These are phyloP conservation scores for Dreissena rostriformis DNA, from an alignment of 1,140 invertebrate species.

Conservation along the genomic window DNA sequence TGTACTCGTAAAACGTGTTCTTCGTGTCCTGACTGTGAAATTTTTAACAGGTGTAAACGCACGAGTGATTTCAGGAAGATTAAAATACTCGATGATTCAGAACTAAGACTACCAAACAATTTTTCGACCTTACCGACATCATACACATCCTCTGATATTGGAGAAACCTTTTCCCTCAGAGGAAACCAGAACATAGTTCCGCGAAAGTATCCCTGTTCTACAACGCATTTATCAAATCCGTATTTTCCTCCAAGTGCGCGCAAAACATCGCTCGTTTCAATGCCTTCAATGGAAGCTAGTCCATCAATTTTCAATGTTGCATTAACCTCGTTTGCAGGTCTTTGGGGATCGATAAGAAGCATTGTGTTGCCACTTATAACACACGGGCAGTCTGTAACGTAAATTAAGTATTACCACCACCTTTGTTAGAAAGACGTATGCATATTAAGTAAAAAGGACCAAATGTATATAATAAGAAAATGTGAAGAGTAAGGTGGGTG, in stretches of 20 bases:
- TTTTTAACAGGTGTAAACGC: no score
- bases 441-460: no score
- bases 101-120: slow-evolving; percentile 61
- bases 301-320: slow-evolving; percentile 4
- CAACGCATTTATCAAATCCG: slow-evolving; percentile 2
- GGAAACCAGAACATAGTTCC: slow-evolving; percentile 76
- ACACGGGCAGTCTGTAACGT: slow-evolving; percentile 30
- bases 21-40: no score
- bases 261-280: slow-evolving; percentile 22
- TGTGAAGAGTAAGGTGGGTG: no score
- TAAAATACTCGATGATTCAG: slow-evolving; percentile 54
- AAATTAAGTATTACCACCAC: background rate
- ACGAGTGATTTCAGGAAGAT: slow-evolving; percentile 64
- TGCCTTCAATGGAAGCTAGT: slow-evolving; percentile 13
- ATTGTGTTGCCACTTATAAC: slow-evolving; percentile 41
- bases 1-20: no score
- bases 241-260: slow-evolving; percentile 22
- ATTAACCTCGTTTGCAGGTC: slow-evolving; percentile 19
- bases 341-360: slow-evolving; percentile 43
- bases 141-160: slow-evolving; percentile 59
- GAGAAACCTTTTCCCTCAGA: slow-evolving; percentile 60
- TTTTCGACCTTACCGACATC: slow-evolving; percentile 57
- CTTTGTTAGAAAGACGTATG: background rate
- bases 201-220: slow-evolving; percentile 24
- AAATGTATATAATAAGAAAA: no score